Conservation (phyloP, 2,797 vertebrate genomes). For the Geotrypetes seraphini region DNA sequence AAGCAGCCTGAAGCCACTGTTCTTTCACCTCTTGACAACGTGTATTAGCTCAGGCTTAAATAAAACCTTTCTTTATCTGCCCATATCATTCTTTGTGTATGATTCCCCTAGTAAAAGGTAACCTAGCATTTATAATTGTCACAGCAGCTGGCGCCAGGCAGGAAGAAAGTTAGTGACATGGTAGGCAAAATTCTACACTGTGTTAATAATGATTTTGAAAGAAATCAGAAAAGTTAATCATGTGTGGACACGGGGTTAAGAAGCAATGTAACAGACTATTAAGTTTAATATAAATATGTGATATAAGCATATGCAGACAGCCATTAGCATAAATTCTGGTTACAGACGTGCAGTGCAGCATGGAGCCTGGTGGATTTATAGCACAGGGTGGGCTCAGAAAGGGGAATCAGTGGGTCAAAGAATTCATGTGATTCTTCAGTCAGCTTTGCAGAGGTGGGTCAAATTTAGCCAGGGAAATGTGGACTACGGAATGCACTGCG, state of each 20-base stretch:
- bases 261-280: constrained; percentile 99
- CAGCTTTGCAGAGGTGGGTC: constrained; percentile 34
- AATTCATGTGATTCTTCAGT: constrained; percentile 36
- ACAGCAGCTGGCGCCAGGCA: too few species aligned
- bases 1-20: neutral
- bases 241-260: constrained; percentile 98
- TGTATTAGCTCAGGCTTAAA: constrained; percentile 3
- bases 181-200: constrained; percentile 85
- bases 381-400: constrained; percentile 24
- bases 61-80: constrained; percentile 19
- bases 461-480: constrained; percentile 24
- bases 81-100: constrained; percentile 13
- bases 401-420: constrained; percentile 40
- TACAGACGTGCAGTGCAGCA: constrained; percentile 72
- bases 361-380: constrained; percentile 42
- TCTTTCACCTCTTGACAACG: neutral
- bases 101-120: constrained; percentile 29
- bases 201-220: constrained; percentile 95
- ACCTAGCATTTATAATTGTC: too few species aligned
- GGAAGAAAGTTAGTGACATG: constrained; percentile 85
- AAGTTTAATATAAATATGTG: constrained; percentile 99
- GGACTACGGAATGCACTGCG: too few species aligned
- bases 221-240: constrained; percentile 99
- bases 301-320: constrained; percentile 97
- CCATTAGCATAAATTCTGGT: constrained; percentile 98